Percentiles rank a stretch among this genome's conserved stretches.
phyloP scores from a whole-genome alignment of 2,888 invertebrate genomes.

The Eucera pruinosa region DNA sequence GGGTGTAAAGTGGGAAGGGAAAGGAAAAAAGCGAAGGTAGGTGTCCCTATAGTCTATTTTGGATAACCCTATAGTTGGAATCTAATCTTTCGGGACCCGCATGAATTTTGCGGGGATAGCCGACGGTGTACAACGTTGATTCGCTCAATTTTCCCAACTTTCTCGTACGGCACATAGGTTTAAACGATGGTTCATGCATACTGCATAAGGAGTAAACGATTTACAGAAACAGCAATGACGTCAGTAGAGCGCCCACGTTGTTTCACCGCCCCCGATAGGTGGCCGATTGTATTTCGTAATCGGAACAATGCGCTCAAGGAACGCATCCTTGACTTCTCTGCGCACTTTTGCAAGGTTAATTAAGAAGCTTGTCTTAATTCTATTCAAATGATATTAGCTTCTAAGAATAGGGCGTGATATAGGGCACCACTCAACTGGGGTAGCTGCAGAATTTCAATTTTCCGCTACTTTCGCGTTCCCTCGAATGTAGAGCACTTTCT shows the following conservation, averaged over 20 bases:
- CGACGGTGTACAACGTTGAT: background rate
- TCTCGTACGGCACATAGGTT: conserved; percentile 12
- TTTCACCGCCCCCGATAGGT: background rate
- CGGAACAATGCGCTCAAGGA: conserved; percentile 18
- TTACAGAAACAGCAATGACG: conserved; percentile 49
- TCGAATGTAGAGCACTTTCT: too few species aligned
- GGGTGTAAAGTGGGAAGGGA: too few species aligned
- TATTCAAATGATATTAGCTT: conserved; percentile 33
- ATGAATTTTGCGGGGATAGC: background rate
- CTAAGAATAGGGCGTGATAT: conserved; percentile 24
- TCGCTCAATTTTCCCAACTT: conserved; percentile 30
- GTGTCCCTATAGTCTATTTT: too few species aligned
- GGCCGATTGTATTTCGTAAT: conserved; percentile 15
- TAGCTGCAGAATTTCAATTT: too few species aligned
- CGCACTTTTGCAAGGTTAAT: conserved; percentile 1
- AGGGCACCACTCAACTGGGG: too few species aligned
- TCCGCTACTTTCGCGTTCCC: too few species aligned
- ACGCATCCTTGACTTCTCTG: conserved; percentile 17
- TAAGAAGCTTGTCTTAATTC: conserved; percentile 9
- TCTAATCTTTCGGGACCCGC: background rate
- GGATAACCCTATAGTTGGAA: background rate
- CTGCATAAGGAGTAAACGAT: conserved; percentile 51
- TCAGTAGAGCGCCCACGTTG: conserved; percentile 49
- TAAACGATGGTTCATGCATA: conserved; percentile 55
- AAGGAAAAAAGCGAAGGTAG: too few species aligned